Base-by-base conservation (phyloP, 2,888 invertebrate species). In the Drosophila vallismaia region DNA sequence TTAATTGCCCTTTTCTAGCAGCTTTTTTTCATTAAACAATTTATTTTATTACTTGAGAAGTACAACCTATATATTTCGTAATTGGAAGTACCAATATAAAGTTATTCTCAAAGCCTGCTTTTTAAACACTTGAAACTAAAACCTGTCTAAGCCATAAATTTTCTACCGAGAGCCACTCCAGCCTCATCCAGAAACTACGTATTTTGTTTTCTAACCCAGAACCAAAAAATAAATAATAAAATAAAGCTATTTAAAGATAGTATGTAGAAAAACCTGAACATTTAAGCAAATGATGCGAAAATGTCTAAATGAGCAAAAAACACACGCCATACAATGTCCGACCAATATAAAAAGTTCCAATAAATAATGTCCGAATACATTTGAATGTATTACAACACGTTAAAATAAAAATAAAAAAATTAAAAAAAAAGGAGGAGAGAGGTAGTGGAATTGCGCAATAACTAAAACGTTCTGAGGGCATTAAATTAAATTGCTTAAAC, bases 381-480 rank as follows among this genome's bases (percentile, higher is more conserved):
- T 78, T 67, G 58, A 71, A 80, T 76, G 72, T 64, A 62, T 84
- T 80, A 84, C 76, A 81, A 64, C 55, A 49, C 42, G 46, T 28
- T 19, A 19, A 14, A 14, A 28, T 1, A 2, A 28, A 28, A 6
- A 5, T 28, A 28, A 28, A 4, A 28, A 28, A 26, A 26, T 26
- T 19, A 19, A 19, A 19, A 19, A 19, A 19, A 19, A 2, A 19
- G 19, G 19, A n/a, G n/a, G n/a, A n/a, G n/a, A 26, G 4, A 26
- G 26, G 2, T 26, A 26, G 3, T 26, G 26, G 26, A 55, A 69
- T 80, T 76, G 76, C 76, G 81, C 71, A 77, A 77, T 60, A 49
- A 10, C 36, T 53, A 38, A 68, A 49, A 31, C 49, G 36, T 44
- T 52, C 38, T 26, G 38, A 46, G 52, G 52, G 51, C 51, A 63